Conservation (phyloP, 2,797 vertebrate species). For the Luscinia luscinia region DNA sequence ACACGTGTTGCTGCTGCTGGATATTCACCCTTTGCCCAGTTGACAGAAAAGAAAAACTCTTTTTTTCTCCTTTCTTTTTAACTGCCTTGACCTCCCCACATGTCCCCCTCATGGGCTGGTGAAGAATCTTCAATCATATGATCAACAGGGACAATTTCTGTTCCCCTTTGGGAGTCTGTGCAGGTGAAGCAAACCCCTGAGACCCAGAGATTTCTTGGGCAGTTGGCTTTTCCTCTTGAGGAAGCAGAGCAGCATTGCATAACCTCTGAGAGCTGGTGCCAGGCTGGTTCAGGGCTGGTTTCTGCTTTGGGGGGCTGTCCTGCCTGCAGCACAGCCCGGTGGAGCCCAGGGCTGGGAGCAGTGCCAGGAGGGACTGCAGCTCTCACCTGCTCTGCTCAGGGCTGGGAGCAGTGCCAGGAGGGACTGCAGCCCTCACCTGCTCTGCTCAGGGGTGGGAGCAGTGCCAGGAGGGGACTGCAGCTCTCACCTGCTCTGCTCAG, state of each 20-base stretch:
- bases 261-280: fast-evolving
- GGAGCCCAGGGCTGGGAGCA: background rate
- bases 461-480: no score
- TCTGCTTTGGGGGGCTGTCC: fast-evolving
- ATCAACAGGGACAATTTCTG: background rate
- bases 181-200: background rate
- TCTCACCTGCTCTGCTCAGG: no score
- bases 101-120: background rate
- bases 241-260: background rate
- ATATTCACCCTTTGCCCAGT: background rate
- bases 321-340: fast-evolving
- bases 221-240: background rate
- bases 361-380: background rate
- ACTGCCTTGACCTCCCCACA: background rate
- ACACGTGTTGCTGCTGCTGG: background rate
- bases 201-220: background rate
- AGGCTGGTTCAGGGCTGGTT: background rate
- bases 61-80: fast-evolving
- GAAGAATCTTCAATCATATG: background rate
- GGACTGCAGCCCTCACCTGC: no score
- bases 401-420: no score
- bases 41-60: background rate
- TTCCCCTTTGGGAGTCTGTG: background rate
- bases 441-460: no score
- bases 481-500: no score